These are phyloP conservation scores for Thumatha senex DNA, from an alignment of 2,888 invertebrate species.

Conservation along the genomic window DNA sequence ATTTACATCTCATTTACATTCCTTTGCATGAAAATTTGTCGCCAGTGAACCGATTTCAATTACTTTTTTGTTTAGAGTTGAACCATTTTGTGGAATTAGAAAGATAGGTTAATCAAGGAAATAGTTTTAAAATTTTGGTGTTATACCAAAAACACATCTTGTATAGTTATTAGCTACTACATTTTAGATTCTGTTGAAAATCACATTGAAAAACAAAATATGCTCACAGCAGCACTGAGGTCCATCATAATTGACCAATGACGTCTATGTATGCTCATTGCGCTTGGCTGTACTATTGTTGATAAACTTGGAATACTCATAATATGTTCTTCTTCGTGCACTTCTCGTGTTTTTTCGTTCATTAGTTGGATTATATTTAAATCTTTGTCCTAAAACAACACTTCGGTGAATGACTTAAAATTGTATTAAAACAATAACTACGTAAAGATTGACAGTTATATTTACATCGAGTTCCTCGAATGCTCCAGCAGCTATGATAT, in stretches of 20 bases:
- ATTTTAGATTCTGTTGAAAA: neutral
- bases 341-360: slow-evolving; percentile 63
- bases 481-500: slow-evolving; percentile 60
- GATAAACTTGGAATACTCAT: slow-evolving; percentile 41
- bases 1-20: too few relatives aligned
- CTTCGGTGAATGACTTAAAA: neutral
- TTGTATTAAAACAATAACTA: neutral
- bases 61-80: too few relatives aligned
- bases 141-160: neutral
- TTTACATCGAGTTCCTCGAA: slow-evolving; percentile 67
- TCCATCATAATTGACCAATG: slow-evolving; percentile 59
- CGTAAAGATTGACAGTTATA: slow-evolving; percentile 3
- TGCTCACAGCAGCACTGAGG: slow-evolving; percentile 53
- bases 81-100: too few relatives aligned
- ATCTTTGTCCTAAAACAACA: slow-evolving; percentile 51
- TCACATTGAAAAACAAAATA: neutral
- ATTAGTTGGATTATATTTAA: slow-evolving; percentile 66
- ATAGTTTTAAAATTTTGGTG: too few relatives aligned
- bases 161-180: too few relatives aligned
- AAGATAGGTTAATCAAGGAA: too few relatives aligned
- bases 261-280: slow-evolving; percentile 56
- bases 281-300: slow-evolving; percentile 46
- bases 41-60: too few relatives aligned
- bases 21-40: too few relatives aligned
- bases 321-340: slow-evolving; percentile 54